Percentiles rank a stretch among this genome's conserved stretches.
These are phyloP conservation scores for Euplexia lucipara DNA, from an alignment of 2,888 invertebrate species.

Conservation along the genomic window DNA sequence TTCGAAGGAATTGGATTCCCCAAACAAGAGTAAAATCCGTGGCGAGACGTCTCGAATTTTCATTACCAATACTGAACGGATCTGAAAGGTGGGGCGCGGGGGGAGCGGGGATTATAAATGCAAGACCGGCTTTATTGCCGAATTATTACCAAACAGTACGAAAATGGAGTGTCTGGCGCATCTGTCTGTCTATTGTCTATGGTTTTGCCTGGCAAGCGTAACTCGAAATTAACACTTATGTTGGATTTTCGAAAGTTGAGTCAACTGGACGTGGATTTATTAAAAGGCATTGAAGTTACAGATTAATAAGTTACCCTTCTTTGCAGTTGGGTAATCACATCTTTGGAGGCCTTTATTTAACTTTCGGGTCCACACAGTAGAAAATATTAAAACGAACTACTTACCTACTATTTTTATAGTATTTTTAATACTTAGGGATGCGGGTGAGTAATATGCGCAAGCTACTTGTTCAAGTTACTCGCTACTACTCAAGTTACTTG, in stretches of 20 bases:
- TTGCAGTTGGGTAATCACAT: too few species aligned
- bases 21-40: constrained; percentile 75
- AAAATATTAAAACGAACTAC: too few species aligned
- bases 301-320: too few species aligned
- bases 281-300: background rate
- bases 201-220: constrained; percentile 30
- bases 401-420: too few species aligned
- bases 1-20: constrained; percentile 65
- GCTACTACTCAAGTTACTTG: too few species aligned
- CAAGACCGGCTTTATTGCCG: constrained; percentile 68
- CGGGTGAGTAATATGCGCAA: too few species aligned
- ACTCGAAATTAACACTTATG: constrained; percentile 43
- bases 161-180: constrained; percentile 53
- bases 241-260: constrained; percentile 25
- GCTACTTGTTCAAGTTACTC: too few species aligned
- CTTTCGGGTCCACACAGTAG: too few species aligned
- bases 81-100: constrained; percentile 28
- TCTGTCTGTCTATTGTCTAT: constrained; percentile 53
- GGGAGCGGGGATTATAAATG: constrained; percentile 76
- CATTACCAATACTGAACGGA: constrained; percentile 57
- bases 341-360: too few species aligned
- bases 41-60: constrained; percentile 78
- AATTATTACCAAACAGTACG: constrained; percentile 61
- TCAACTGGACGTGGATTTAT: background rate
- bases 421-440: too few species aligned